Conservation (phyloP, 2,888 invertebrate species). For the Lycocerus yunnanus region DNA sequence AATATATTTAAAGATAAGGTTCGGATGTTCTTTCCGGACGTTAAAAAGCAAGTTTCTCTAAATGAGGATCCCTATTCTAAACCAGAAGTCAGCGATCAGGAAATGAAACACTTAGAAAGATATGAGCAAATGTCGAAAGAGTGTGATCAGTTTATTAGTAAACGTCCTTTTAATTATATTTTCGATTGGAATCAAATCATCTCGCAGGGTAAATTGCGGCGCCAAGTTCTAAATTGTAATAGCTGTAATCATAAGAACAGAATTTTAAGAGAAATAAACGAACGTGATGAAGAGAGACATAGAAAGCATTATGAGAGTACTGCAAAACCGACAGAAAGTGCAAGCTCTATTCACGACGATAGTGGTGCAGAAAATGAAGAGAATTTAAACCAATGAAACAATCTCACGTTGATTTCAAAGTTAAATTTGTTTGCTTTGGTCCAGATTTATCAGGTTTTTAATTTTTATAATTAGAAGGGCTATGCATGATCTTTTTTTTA, state of each 20-base stretch:
- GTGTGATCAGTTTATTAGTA: constrained; percentile 54
- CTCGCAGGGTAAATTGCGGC: constrained; percentile 58
- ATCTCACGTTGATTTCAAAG: not conserved
- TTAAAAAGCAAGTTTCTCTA: constrained; percentile 57
- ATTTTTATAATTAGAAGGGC: not conserved
- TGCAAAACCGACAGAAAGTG: not conserved
- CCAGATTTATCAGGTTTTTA: no score
- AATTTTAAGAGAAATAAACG: not conserved
- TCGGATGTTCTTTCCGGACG: constrained; percentile 65
- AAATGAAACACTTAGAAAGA: constrained; percentile 51
- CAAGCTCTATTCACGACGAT: not conserved
- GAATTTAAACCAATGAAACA: not conserved
- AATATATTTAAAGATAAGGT: constrained; percentile 70
- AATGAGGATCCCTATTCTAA: constrained; percentile 51
- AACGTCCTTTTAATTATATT: constrained; percentile 57
- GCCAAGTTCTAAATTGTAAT: constrained; percentile 56
- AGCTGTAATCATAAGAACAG: not conserved
- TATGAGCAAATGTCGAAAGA: constrained; percentile 52
- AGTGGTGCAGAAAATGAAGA: not conserved
- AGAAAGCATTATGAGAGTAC: not conserved
- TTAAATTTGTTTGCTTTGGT: not conserved
- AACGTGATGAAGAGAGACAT: not conserved
- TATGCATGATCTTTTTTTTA: no score
- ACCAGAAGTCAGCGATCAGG: constrained; percentile 53
- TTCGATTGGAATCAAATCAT: constrained; percentile 64